A percentile compares a stretch with the other conserved stretches of the same genome.
Evolutionary conservation across 1,140 invertebrate species (phyloP).

Genomic region (Apocrypta bakeri): DNA sequence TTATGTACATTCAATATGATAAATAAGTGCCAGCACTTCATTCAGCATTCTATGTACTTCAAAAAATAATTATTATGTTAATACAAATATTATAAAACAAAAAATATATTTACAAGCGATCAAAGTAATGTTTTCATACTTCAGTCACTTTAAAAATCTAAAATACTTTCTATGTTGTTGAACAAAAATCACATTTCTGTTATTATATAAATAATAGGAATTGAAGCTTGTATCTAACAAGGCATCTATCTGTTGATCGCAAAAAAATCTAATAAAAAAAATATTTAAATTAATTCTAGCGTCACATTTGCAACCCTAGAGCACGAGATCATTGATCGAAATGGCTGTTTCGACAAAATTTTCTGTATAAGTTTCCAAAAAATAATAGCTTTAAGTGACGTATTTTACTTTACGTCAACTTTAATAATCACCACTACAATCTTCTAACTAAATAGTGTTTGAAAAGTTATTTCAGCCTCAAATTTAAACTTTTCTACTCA

Average conservation of each 20-base stretch:
- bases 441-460: neutral
- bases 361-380: neutral
- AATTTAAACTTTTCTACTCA: neutral
- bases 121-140: neutral
- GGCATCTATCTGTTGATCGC: neutral
- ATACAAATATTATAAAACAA: neutral
- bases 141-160: neutral
- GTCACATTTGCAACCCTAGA: slow-evolving; percentile 1
- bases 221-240: slow-evolving; percentile 9
- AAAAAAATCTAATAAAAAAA: slow-evolving; percentile 6
- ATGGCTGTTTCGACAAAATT: slow-evolving; percentile 32
- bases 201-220: slow-evolving; percentile 31
- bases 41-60: neutral
- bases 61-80: neutral
- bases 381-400: neutral
- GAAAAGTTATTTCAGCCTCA: slow-evolving; percentile 16
- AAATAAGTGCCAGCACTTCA: slow-evolving; percentile 30
- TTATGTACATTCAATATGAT: slow-evolving; percentile 14
- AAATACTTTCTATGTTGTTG: neutral
- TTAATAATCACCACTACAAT: neutral
- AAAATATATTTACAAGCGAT: neutral
- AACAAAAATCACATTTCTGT: neutral
- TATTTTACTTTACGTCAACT: neutral
- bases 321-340: slow-evolving; percentile 28
- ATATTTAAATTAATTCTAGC: neutral